These are phyloP conservation scores for Thripadectes ignobilis DNA, from an alignment of 2,797 vertebrate species.

Conservation along the genomic window DNA sequence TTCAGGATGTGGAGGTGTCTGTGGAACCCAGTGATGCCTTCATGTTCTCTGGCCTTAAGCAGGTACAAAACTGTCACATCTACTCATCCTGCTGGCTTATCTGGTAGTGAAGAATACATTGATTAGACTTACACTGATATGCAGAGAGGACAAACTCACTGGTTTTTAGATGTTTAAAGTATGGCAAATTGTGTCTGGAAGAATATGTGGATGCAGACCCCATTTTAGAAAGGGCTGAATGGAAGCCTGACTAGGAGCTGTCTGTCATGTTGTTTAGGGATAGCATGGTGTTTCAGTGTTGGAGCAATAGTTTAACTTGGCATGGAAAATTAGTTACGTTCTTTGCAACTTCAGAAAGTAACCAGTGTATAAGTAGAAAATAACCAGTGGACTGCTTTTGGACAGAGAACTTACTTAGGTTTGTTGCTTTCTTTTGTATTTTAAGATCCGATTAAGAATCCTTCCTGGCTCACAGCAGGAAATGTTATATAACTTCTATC, in stretches of 20 bases:
- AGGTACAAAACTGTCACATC: conserved; percentile 77
- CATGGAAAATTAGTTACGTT: not conserved
- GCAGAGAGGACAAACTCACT: not conserved
- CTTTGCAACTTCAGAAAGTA: not conserved
- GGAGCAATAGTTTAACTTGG: not conserved
- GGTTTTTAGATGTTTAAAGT: not conserved
- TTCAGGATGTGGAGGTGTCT: conserved; percentile 94
- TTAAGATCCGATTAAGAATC: conserved; percentile 91
- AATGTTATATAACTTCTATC: conserved; percentile 96
- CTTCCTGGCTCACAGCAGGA: conserved; percentile 91
- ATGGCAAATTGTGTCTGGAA: not conserved
- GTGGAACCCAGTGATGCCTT: conserved; percentile 97
- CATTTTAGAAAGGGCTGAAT: not conserved
- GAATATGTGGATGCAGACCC: not conserved
- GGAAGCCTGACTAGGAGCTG: not conserved
- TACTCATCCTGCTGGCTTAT: not conserved
- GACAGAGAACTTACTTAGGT: not conserved
- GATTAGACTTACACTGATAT: not conserved
- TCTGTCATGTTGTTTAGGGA: not conserved
- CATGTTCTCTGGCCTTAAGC: conserved; percentile 99
- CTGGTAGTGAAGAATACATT: not conserved
- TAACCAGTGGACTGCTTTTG: not conserved
- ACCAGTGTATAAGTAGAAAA: not conserved
- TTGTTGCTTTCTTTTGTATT: not conserved
- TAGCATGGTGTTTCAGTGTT: not conserved